Evolutionary conservation across 2,113 vertebrate species (phyloP).

Genomic region (Micronycteris hirsuta): DNA sequence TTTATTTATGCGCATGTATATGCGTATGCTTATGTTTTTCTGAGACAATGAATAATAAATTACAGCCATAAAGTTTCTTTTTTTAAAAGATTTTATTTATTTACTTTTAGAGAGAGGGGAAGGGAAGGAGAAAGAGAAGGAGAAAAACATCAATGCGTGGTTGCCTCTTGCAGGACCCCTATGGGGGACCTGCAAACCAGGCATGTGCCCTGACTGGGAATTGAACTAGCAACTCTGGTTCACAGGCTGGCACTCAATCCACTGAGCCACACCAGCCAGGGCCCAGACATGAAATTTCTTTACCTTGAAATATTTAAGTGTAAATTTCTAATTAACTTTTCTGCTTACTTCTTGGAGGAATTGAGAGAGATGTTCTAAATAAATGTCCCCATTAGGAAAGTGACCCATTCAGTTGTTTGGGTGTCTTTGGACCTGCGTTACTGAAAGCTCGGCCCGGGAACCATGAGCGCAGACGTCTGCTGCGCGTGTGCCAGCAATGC

Average conservation of each 20-base stretch:
- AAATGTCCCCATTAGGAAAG: not conserved
- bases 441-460: not conserved
- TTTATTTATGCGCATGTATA: not conserved
- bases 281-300: not conserved
- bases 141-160: no score
- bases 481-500: not conserved
- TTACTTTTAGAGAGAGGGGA: no score
- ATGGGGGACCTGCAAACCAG: no score
- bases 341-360: not conserved
- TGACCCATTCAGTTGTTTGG: not conserved
- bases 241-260: no score
- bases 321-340: not conserved
- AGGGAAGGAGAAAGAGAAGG: no score
- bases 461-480: not conserved
- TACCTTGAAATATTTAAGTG: not conserved
- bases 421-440: not conserved
- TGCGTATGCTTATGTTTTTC: not conserved
- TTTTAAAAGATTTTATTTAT: no score
- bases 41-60: not conserved
- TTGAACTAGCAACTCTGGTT: no score
- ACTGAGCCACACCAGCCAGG: no score
- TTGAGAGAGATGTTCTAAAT: not conserved
- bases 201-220: no score
- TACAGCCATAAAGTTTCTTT: not conserved
- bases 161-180: no score